These are phyloP conservation scores for Thecocarcelia acutangulata DNA, from an alignment of 2,888 invertebrate species.

Conservation along the genomic window DNA sequence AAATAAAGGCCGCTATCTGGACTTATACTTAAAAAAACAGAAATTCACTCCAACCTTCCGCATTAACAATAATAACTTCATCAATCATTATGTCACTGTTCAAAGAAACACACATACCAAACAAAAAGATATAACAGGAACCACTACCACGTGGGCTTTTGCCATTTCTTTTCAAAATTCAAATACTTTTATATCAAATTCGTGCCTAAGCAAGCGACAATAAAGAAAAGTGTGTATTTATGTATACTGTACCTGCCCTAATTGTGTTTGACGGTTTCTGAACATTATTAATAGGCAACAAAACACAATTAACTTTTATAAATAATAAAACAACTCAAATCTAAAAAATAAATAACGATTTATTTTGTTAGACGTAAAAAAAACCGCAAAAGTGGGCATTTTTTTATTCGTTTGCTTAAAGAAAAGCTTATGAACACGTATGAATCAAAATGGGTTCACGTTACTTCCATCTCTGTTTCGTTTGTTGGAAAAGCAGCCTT, in stretches of 20 bases:
- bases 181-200: constrained; percentile 35
- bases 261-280: too few relatives aligned
- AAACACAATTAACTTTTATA: constrained; percentile 40
- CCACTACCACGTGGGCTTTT: background rate
- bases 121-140: background rate
- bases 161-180: background rate
- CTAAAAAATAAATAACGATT: constrained; percentile 24
- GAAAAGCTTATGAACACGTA: too few relatives aligned
- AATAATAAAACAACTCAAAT: constrained; percentile 22
- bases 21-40: too few relatives aligned
- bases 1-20: background rate
- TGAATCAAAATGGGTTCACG: too few relatives aligned
- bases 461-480: background rate
- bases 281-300: background rate
- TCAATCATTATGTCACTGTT: constrained; percentile 20
- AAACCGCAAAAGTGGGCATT: too few relatives aligned
- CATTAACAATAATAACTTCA: constrained; percentile 24
- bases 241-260: too few relatives aligned
- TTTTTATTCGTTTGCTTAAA: too few relatives aligned
- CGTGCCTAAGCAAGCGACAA: constrained; percentile 51
- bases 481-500: constrained; percentile 2
- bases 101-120: constrained; percentile 16
- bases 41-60: background rate
- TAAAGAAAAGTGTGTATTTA: too few relatives aligned
- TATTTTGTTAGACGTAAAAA: too few relatives aligned